Conservation (phyloP, 2,888 invertebrate species). For the Andrena hattorfiana region DNA sequence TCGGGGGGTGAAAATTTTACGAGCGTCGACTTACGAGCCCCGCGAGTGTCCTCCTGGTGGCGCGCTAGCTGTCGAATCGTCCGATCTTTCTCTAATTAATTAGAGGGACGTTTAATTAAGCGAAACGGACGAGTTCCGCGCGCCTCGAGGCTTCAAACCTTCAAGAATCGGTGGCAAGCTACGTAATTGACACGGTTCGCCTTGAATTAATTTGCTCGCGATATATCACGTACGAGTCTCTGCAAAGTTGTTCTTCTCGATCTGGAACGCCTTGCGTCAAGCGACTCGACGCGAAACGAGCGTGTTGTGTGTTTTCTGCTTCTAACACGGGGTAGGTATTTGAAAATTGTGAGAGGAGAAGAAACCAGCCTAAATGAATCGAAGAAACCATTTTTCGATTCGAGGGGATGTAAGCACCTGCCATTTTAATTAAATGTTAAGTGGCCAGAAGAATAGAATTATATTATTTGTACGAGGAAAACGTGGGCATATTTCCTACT, state of each 20-base stretch:
- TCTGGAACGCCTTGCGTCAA: neutral
- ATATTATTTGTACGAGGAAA: too few relatives aligned
- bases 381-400: too few relatives aligned
- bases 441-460: too few relatives aligned
- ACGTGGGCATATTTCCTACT: too few relatives aligned
- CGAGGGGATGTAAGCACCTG: too few relatives aligned
- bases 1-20: conserved; percentile 64
- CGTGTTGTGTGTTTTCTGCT: neutral
- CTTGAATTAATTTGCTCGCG: conserved; percentile 26
- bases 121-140: conserved; percentile 67
- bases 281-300: neutral
- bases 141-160: conserved; percentile 37
- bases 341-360: neutral
- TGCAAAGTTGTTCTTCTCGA: neutral
- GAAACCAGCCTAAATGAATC: too few relatives aligned
- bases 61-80: conserved; percentile 50
- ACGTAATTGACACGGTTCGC: conserved; percentile 19
- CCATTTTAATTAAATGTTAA: too few relatives aligned
- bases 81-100: conserved; percentile 73
- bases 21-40: conserved; percentile 50
- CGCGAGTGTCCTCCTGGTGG: conserved; percentile 27
- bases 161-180: conserved; percentile 31
- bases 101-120: conserved; percentile 79
- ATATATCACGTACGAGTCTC: neutral
- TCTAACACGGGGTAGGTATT: neutral